phyloP scores from a whole-genome alignment of 1,140 invertebrate genomes.

The Hylaeus anthracinus region DNA sequence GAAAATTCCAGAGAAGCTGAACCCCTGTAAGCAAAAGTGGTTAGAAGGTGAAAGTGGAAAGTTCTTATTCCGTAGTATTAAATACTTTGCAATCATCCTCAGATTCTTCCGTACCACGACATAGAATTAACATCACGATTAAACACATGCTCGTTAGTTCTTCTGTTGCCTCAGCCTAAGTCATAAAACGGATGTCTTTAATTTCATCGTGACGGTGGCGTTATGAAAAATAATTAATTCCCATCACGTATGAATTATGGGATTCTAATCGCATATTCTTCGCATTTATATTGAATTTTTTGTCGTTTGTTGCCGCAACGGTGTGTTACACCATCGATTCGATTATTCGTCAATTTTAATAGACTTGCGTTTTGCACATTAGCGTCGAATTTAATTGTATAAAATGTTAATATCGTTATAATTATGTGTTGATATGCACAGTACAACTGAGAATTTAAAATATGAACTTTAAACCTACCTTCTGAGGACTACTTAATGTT shows the following conservation, averaged over 20 bases:
- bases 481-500: too few species aligned
- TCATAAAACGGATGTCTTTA: background rate
- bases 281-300: too few species aligned
- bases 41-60: conserved; percentile 17
- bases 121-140: conserved; percentile 7
- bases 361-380: too few species aligned
- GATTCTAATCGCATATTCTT: background rate
- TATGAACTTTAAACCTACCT: too few species aligned
- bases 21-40: background rate
- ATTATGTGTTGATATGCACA: too few species aligned
- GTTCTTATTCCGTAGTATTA: background rate
- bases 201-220: background rate
- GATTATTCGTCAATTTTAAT: too few species aligned
- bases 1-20: background rate
- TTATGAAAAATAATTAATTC: background rate
- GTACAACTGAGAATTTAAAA: too few species aligned
- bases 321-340: too few species aligned
- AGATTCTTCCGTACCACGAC: background rate
- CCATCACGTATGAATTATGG: background rate
- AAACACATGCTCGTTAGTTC: background rate
- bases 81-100: conserved; percentile 1
- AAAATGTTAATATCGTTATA: too few species aligned
- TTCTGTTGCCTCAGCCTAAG: background rate
- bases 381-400: too few species aligned
- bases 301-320: too few species aligned